phyloP scores from a whole-genome alignment of 92 coral and sea anemone genomes.

The Bergia sp. region DNA sequence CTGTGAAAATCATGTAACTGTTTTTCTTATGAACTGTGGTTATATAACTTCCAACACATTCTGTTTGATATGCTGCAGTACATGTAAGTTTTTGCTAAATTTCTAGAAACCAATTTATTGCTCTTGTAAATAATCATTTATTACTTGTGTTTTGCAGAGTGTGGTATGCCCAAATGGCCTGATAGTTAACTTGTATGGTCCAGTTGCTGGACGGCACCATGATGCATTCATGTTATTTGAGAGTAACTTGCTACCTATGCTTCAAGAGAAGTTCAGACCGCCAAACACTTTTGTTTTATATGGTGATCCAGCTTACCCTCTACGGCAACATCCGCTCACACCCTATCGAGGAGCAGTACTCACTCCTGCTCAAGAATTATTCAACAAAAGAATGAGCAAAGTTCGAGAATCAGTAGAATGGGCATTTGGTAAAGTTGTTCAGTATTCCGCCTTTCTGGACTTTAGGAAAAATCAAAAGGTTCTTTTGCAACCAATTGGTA shows the following conservation, averaged over 20 bases:
- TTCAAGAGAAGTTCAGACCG: constrained; percentile 54
- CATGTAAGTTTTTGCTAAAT: not conserved
- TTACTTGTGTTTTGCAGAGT: constrained; percentile 44
- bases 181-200: constrained; percentile 55
- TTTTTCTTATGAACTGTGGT: not conserved
- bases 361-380: constrained; percentile 48
- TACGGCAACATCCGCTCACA: constrained; percentile 58
- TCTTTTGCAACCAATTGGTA: constrained; percentile 6
- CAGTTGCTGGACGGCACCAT: constrained; percentile 54
- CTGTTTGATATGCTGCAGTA: constrained; percentile 20
- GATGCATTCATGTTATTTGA: constrained; percentile 55
- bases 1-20: not conserved
- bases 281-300: constrained; percentile 55
- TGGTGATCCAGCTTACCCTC: constrained; percentile 69
- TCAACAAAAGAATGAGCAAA: constrained; percentile 71
- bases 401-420: constrained; percentile 72
- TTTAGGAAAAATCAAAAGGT: not conserved
- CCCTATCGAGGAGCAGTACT: constrained; percentile 65
- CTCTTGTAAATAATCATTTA: not conserved
- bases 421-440: constrained; percentile 68
- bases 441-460: constrained; percentile 41
- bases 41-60: constrained; percentile 18
- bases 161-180: constrained; percentile 64
- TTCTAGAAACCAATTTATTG: constrained; percentile 1
- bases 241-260: constrained; percentile 48